Conservation (phyloP, 2,888 invertebrate species). For the Hypercompe scribonia region DNA sequence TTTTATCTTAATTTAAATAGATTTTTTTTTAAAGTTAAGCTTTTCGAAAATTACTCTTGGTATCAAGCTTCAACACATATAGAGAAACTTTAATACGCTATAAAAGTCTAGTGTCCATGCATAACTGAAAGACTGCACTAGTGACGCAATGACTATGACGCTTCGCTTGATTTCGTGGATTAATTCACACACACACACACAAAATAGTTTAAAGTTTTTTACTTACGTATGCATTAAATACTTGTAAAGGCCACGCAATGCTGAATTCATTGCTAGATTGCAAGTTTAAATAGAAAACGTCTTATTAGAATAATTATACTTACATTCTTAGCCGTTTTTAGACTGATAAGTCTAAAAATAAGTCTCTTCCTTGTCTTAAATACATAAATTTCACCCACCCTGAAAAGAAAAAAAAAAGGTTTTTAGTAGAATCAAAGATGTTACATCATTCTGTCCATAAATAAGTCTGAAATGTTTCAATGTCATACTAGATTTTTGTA, state of each 20-base stretch:
- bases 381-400: slow-evolving; percentile 13
- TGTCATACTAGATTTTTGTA: background rate
- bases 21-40: background rate
- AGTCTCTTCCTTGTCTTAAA: no score
- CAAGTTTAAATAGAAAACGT: no score
- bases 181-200: no score
- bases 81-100: no score
- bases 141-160: background rate
- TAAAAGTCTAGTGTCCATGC: background rate
- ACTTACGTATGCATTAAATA: no score
- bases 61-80: no score
- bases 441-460: background rate
- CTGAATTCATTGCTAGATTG: no score
- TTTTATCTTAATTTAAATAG: background rate
- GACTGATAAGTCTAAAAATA: background rate
- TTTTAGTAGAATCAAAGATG: background rate
- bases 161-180: background rate
- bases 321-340: background rate
- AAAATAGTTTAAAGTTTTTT: no score
- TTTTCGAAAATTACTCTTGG: no score
- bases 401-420: slow-evolving; percentile 12
- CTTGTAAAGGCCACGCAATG: no score
- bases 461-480: background rate
- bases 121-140: background rate
- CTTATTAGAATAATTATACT: background rate